Evolutionary conservation across 2,888 invertebrate genomes (phyloP).

Genomic region (Geotrupes spiniger): DNA sequence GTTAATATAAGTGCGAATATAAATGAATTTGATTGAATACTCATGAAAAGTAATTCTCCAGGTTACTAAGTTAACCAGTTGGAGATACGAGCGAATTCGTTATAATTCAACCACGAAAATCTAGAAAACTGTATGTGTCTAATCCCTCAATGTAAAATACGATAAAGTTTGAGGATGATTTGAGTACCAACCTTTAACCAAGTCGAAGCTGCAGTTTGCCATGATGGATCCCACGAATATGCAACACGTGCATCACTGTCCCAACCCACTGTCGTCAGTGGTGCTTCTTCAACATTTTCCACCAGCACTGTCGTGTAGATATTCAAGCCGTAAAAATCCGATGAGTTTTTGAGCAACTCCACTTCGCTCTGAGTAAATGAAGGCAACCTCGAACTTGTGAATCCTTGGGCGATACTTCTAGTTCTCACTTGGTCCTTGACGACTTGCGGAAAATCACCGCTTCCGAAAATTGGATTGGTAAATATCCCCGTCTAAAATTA

Average conservation of each 20-base stretch:
- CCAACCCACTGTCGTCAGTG: not conserved
- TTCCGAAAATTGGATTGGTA: conserved; percentile 61
- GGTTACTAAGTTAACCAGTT: no score
- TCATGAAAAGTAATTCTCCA: no score
- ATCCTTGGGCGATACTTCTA: conserved; percentile 58
- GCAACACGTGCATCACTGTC: conserved; percentile 9
- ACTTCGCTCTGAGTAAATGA: conserved; percentile 58
- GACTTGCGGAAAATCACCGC: conserved; percentile 61
- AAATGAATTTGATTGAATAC: no score
- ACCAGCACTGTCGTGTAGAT: conserved; percentile 59
- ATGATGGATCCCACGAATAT: conserved; percentile 21
- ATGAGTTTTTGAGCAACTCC: conserved; percentile 55
- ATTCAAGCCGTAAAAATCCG: conserved; percentile 71
- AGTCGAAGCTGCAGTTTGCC: conserved; percentile 43
- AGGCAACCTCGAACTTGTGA: conserved; percentile 58
- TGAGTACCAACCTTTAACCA: conserved; percentile 13
- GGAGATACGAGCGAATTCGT: no score
- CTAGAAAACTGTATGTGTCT: no score
- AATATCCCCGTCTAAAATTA: conserved; percentile 55
- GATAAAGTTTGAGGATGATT: not conserved
- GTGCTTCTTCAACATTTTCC: not conserved
- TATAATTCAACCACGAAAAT: no score
- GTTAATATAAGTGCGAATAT: no score
- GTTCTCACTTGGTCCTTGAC: conserved; percentile 59
- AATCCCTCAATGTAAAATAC: no score